Conservation (phyloP, 2,113 vertebrate species). For the Tympanuchus pallidicinctus region DNA sequence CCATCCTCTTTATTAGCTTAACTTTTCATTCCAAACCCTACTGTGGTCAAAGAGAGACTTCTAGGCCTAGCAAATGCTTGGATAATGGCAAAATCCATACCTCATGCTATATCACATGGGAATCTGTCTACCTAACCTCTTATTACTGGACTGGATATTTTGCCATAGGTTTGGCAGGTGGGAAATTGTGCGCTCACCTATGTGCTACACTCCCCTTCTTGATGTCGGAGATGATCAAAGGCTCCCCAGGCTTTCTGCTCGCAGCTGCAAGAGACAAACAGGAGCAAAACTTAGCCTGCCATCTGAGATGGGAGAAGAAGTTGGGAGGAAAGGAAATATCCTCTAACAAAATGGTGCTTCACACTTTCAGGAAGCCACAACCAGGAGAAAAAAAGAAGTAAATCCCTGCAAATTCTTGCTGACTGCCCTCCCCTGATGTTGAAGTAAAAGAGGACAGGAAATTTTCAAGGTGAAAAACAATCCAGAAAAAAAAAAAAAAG, state of each 20-base stretch:
- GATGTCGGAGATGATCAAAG: slow-evolving; percentile 97
- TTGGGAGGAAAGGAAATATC: neutral
- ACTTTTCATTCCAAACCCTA: neutral
- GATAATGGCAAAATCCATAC: neutral
- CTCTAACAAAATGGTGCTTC: neutral
- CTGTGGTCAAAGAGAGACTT: neutral
- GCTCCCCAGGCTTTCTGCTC: slow-evolving; percentile 92
- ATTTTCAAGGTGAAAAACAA: slow-evolving; percentile 11
- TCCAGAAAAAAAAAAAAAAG: neutral
- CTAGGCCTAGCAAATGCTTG: neutral
- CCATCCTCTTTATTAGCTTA: neutral
- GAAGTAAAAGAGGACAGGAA: neutral
- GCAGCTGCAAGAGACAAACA: slow-evolving; percentile 74
- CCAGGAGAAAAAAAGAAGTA: neutral
- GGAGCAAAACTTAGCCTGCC: neutral
- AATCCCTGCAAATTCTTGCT: neutral
- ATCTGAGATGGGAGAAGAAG: neutral
- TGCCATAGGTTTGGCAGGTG: neutral
- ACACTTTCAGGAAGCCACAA: neutral
- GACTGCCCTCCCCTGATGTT: neutral
- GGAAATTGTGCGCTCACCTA: slow-evolving; percentile 80
- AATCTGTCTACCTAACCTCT: neutral
- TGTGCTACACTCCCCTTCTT: slow-evolving; percentile 96
- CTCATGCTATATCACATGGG: neutral
- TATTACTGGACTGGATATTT: neutral